Evolutionary conservation across 2,888 invertebrate species (phyloP).

Genomic region (Apodemia mormo): DNA sequence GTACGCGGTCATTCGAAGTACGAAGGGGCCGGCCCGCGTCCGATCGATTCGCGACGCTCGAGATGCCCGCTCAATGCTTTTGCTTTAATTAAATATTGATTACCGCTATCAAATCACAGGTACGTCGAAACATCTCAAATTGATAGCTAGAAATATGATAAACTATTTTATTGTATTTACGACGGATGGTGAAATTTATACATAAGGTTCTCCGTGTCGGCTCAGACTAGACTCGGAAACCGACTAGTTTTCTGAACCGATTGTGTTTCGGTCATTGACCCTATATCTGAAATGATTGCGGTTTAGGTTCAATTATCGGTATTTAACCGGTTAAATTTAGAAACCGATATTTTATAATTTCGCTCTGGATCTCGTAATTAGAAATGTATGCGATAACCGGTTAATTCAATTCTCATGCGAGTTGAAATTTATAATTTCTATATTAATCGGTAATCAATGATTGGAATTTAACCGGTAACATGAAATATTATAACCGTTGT

Average conservation of each 20-base stretch:
- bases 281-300: neutral
- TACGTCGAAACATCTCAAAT: neutral
- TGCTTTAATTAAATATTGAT: constrained; percentile 60
- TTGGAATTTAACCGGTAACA: too few relatives aligned
- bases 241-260: neutral
- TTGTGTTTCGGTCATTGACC: neutral
- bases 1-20: neutral
- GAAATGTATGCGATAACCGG: too few relatives aligned
- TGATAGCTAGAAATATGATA: neutral
- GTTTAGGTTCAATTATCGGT: too few relatives aligned
- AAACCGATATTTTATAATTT: too few relatives aligned
- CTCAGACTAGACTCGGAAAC: neutral
- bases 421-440: too few relatives aligned
- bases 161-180: neutral
- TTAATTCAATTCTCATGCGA: too few relatives aligned
- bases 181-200: neutral
- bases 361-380: too few relatives aligned
- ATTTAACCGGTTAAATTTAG: too few relatives aligned
- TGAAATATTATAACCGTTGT: too few relatives aligned
- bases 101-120: constrained; percentile 37
- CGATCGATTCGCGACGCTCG: constrained; percentile 58
- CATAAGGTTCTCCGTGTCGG: too few relatives aligned
- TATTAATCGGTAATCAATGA: too few relatives aligned
- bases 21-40: neutral
- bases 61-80: constrained; percentile 42